Evolutionary conservation across 1,140 invertebrate species (phyloP), one percentile per base, ranked within the genome.

Genomic region (Apocrypta bakeri): DNA sequence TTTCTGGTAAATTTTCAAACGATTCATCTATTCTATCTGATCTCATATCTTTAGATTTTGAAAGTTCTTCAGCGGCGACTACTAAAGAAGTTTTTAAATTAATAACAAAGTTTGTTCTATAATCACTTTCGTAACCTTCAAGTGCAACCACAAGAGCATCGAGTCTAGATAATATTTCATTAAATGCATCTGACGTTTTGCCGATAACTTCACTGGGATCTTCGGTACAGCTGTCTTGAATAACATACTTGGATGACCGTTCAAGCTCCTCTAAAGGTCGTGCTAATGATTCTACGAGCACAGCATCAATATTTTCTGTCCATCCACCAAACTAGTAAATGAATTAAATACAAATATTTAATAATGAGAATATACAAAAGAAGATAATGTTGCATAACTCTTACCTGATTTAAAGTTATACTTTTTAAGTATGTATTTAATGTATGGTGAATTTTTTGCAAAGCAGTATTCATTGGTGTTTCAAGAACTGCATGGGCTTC

Each of bases 301-400:
- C 87, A 1, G 88, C 89, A 78, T 92, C 90, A 17, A 90, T 88
- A 40, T 88, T 91, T 78, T 91, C 89, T 24, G 85, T 87, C 83
- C 87, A 88, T 9, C 81, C 74, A 42, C 87, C 85, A 85, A 81
- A 84, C 83, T 84, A 72, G 56, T 56, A 72, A 42, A 56, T 56
- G 42, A 66, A 73, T 2, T 73, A 81, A 74, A 63, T 4, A 7
- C 64, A 81, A 74, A 63, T 4, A 7, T 11, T 42, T 74, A 74
- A 25, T 12, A 73, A 75, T 24, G 2, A 66, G 8, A 6, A 17
- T 24, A 71, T 56, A 33, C 68, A 31, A 21, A 71, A 71, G 71
- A 24, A 71, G 6, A 27, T 33, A 33, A 37, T n/a, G 40, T 1
- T 66, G 48, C 27, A 27, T 37, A 66, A 12, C 66, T 61, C 85